Conservation (phyloP, 2,797 vertebrate genomes). For the Macropodus opercularis region DNA sequence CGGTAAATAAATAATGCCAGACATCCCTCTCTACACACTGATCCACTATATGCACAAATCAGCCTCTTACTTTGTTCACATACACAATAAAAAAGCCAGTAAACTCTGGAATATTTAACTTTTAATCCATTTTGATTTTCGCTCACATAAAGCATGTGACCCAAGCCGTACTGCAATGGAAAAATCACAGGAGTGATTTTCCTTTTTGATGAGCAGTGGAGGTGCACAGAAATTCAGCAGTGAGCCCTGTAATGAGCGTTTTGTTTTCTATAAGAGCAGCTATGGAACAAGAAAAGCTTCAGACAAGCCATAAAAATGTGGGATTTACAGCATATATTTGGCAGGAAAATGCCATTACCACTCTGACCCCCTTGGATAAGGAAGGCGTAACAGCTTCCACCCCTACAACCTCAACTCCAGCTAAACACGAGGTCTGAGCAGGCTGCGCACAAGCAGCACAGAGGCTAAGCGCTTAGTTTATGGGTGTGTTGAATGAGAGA, state of each 20-base stretch:
- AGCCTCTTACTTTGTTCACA: slow-evolving; percentile 11
- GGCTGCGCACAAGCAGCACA: slow-evolving; percentile 19
- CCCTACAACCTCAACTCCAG: slow-evolving; percentile 29
- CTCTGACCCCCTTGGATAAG: slow-evolving; percentile 65
- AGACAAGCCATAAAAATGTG: slow-evolving; percentile 59
- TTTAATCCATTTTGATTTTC: slow-evolving; percentile 43
- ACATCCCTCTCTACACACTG: not conserved
- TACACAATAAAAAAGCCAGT: slow-evolving; percentile 3
- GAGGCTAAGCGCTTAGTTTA: slow-evolving; percentile 30
- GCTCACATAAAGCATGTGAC: slow-evolving; percentile 25
- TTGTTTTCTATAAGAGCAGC: slow-evolving; percentile 42
- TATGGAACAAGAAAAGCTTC: slow-evolving; percentile 61
- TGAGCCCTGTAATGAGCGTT: slow-evolving; percentile 57
- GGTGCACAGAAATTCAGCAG: slow-evolving; percentile 47
- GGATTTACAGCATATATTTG: slow-evolving; percentile 76
- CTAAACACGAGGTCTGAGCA: slow-evolving; percentile 35
- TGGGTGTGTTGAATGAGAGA: slow-evolving; percentile 40
- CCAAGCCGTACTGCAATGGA: slow-evolving; percentile 11
- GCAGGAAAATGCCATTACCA: slow-evolving; percentile 79
- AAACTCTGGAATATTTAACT: slow-evolving; percentile 38
- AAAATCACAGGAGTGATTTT: slow-evolving; percentile 45
- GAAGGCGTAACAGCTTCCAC: slow-evolving; percentile 53
- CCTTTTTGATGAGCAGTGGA: slow-evolving; percentile 56
- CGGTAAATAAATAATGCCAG: not conserved
- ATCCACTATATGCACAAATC: slow-evolving; percentile 2